phyloP scores from a whole-genome alignment of 2,113 vertebrate species.

The Caracal caracal region DNA sequence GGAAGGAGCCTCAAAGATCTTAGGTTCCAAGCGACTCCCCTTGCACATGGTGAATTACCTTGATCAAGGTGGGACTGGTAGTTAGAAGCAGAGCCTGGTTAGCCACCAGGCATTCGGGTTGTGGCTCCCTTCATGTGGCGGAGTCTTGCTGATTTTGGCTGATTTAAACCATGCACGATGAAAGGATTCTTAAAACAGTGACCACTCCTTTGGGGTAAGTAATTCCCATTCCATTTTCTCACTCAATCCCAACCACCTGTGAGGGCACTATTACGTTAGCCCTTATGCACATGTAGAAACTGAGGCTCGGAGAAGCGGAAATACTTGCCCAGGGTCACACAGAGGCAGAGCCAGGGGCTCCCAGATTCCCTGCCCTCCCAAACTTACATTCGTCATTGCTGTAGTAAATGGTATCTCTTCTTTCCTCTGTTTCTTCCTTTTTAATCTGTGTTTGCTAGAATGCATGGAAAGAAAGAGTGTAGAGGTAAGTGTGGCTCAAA shows the following conservation, averaged over 20 bases:
- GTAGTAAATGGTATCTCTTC: background rate
- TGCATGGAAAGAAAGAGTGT: background rate
- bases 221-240: background rate
- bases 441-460: conserved; percentile 8
- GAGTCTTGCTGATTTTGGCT: background rate
- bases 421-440: background rate
- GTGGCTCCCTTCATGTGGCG: background rate
- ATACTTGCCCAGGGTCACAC: background rate
- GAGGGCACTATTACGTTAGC: too few relatives aligned
- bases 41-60: background rate
- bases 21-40: background rate
- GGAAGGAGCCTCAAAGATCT: background rate
- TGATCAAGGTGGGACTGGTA: background rate
- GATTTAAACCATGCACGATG: background rate
- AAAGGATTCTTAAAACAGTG: background rate
- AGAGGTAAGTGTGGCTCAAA: background rate
- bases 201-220: background rate
- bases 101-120: background rate
- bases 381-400: fast-evolving
- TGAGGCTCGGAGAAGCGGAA: background rate
- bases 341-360: background rate
- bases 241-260: background rate
- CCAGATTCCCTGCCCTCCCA: background rate
- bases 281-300: background rate
- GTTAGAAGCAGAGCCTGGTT: background rate